A percentile compares a stretch with the other conserved stretches of the same genome.
phyloP scores from a whole-genome alignment of 2,888 invertebrate genomes.

The Campoplex capitator region DNA sequence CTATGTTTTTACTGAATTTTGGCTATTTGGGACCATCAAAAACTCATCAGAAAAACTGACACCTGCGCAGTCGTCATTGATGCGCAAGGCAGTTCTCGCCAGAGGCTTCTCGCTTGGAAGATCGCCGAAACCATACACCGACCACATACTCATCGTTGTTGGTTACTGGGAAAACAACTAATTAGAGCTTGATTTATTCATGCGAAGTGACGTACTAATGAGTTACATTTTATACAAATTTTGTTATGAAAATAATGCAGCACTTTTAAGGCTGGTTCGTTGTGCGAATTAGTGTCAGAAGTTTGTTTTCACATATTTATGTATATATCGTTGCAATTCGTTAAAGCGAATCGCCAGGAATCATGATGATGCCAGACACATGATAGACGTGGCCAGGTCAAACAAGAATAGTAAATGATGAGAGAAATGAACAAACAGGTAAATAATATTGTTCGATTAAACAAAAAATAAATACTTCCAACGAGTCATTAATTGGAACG shows the following conservation, averaged over 20 bases:
- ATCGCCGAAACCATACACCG: too few relatives aligned
- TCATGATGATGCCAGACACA: neutral
- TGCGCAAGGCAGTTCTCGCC: too few relatives aligned
- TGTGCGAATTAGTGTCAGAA: neutral
- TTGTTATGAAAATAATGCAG: neutral
- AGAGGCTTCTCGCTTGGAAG: too few relatives aligned
- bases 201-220: slow-evolving; percentile 2
- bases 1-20: too few relatives aligned
- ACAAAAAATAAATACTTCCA: too few relatives aligned
- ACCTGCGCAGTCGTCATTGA: too few relatives aligned
- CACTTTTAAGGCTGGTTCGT: neutral
- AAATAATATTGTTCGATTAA: too few relatives aligned
- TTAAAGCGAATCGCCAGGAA: neutral
- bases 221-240: neutral
- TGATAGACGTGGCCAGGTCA: neutral
- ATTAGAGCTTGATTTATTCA: neutral
- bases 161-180: neutral
- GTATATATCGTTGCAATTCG: neutral
- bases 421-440: too few relatives aligned
- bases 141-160: too few relatives aligned
- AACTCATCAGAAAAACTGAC: too few relatives aligned
- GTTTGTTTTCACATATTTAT: neutral
- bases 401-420: neutral
- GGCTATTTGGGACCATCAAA: too few relatives aligned
- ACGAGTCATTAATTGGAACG: neutral